Evolutionary conservation across 2,797 vertebrate species (phyloP).

Genomic region (Mus caroli): DNA sequence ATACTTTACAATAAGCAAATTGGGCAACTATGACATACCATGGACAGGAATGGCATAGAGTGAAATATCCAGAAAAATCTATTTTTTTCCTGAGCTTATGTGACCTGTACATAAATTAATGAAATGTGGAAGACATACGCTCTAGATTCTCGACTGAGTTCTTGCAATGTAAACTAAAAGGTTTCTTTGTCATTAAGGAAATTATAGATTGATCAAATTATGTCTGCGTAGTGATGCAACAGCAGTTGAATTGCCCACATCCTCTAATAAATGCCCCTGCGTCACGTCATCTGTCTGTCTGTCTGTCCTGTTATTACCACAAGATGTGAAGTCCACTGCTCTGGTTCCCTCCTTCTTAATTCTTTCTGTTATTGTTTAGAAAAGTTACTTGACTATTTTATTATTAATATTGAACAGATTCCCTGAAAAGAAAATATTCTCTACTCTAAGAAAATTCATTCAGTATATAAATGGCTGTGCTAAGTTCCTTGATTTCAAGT

Average conservation of each 20-base stretch:
- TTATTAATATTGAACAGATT: conserved; percentile 38
- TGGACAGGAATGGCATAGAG: background rate
- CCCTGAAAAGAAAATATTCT: background rate
- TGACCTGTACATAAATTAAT: conserved; percentile 23
- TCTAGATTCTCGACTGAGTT: conserved; percentile 28
- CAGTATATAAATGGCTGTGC: background rate
- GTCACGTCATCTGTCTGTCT: background rate
- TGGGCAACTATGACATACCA: background rate
- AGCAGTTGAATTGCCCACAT: background rate
- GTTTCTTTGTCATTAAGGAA: background rate
- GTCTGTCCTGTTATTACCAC: background rate
- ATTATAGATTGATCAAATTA: conserved; percentile 15
- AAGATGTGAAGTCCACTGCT: background rate
- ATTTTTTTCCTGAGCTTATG: background rate
- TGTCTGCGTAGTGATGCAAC: background rate
- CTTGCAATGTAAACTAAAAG: conserved; percentile 39
- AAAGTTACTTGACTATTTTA: background rate
- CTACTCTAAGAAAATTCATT: conserved; percentile 4
- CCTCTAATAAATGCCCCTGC: background rate
- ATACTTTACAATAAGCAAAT: background rate
- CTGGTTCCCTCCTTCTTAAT: background rate
- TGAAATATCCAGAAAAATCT: background rate
- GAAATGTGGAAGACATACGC: background rate
- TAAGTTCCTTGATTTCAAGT: conserved; percentile 7
- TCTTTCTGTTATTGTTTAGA: background rate